Conservation (phyloP, 2,113 vertebrate species). For the Zosterops borbonicus region DNA sequence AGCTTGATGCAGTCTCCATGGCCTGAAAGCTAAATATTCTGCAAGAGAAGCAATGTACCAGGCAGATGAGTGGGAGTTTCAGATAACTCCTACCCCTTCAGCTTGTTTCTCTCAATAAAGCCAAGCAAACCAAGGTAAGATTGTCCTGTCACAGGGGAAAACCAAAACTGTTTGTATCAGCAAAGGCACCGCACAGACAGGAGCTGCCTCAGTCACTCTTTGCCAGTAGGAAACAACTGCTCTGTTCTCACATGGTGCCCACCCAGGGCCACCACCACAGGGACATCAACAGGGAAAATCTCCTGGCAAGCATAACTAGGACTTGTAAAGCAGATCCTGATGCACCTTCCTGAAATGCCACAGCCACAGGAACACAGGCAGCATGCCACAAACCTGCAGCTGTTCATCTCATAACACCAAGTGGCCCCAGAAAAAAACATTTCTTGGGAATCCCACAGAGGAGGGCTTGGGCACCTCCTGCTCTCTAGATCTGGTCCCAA, state of each 20-base stretch:
- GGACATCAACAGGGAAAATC: neutral
- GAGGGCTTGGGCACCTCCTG: neutral
- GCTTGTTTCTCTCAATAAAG: neutral
- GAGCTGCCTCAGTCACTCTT: neutral
- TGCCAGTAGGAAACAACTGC: neutral
- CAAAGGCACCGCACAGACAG: neutral
- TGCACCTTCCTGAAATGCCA: neutral
- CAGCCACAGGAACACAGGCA: neutral
- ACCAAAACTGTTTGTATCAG: neutral
- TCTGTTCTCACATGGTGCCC: neutral
- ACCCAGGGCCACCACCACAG: neutral
- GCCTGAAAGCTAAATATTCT: slow-evolving; percentile 59
- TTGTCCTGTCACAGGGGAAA: neutral
- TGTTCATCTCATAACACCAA: neutral
- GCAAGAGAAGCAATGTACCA: slow-evolving; percentile 55
- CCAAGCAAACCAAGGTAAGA: neutral
- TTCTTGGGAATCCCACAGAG: neutral
- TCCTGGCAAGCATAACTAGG: neutral
- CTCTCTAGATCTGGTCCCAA: neutral
- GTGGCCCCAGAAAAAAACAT: neutral
- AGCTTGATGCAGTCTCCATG: slow-evolving; percentile 43
- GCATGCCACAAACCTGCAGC: fast-evolving
- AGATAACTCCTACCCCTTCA: slow-evolving; percentile 28
- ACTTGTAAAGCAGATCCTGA: neutral
- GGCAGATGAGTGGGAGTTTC: slow-evolving; percentile 31